These are phyloP conservation scores for Tylochromis polylepis DNA, from an alignment of 2,113 vertebrate species.

Conservation along the genomic window DNA sequence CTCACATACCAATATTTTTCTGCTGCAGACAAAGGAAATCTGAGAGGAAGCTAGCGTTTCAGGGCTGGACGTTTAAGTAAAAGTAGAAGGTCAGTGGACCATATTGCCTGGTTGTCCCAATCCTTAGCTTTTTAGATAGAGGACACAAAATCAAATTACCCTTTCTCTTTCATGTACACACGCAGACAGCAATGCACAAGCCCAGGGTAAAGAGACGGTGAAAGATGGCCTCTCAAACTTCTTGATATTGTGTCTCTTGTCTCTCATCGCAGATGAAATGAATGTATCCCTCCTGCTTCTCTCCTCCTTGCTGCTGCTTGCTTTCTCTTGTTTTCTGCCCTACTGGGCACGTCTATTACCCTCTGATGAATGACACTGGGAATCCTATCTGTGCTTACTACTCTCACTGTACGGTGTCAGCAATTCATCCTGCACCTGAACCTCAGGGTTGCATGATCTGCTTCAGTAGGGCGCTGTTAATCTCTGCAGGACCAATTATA, in stretches of 20 bases:
- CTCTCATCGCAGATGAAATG: constrained; percentile 58
- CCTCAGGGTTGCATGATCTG: constrained; percentile 10
- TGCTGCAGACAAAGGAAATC: constrained; percentile 16
- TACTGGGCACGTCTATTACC: constrained; percentile 56
- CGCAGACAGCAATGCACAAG: constrained; percentile 1
- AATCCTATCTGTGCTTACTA: constrained; percentile 37
- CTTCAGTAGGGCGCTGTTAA: constrained; percentile 28
- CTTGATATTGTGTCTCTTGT: constrained; percentile 63
- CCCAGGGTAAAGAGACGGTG: constrained; percentile 35
- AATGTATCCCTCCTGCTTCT: constrained; percentile 35
- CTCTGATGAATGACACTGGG: constrained; percentile 58
- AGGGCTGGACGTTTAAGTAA: constrained; percentile 50
- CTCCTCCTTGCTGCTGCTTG: not conserved
- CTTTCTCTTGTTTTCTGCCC: constrained; percentile 57
- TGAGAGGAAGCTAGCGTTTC: constrained; percentile 45
- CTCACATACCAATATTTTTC: constrained; percentile 1
- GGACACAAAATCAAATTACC: constrained; percentile 57
- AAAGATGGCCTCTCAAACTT: constrained; percentile 55
- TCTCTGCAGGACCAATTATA: constrained; percentile 49
- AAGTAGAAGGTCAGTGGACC: constrained; percentile 61
- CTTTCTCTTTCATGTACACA: constrained; percentile 1
- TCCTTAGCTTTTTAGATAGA: constrained; percentile 25
- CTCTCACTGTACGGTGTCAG: constrained; percentile 35
- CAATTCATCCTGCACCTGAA: constrained; percentile 31
- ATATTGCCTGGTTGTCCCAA: constrained; percentile 23